Conservation (phyloP, 2,888 invertebrate genomes). For the Apamea crenata region DNA sequence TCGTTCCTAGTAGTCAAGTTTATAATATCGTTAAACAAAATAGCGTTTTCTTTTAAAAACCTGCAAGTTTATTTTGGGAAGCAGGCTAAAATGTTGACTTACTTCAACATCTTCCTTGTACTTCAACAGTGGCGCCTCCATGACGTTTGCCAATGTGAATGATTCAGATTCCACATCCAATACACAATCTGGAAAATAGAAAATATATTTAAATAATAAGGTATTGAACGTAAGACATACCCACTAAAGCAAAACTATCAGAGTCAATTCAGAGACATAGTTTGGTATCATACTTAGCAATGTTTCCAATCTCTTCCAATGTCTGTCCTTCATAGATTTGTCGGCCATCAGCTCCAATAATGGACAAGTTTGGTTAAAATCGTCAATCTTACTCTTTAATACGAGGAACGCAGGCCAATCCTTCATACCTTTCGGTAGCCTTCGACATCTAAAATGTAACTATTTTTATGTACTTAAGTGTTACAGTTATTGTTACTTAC, state of each 20-base stretch:
- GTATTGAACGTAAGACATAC: not conserved
- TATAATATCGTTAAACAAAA: not conserved
- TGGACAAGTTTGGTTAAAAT: slow-evolving; percentile 97
- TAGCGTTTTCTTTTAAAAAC: not conserved
- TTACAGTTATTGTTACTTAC: not conserved
- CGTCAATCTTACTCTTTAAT: slow-evolving; percentile 96
- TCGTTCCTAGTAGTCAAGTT: not conserved
- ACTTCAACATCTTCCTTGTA: slow-evolving; percentile 97
- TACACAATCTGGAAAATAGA: slow-evolving; percentile 86
- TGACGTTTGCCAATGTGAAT: slow-evolving; percentile 94
- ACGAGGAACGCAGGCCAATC: slow-evolving; percentile 97
- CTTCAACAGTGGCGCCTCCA: slow-evolving; percentile 95
- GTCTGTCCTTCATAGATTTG: slow-evolving; percentile 95
- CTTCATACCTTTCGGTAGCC: slow-evolving; percentile 95
- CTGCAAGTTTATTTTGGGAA: not conserved
- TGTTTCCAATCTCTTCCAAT: slow-evolving; percentile 92
- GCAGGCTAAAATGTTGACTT: slow-evolving; percentile 43
- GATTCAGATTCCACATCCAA: slow-evolving; percentile 95
- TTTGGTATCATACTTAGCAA: slow-evolving; percentile 63
- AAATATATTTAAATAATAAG: not conserved
- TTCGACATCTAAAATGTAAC: slow-evolving; percentile 92
- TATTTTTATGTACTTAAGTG: not conserved
- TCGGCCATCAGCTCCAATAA: slow-evolving; percentile 96
- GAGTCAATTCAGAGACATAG: not conserved
- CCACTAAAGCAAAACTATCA: not conserved